Percentiles rank a stretch among this genome's conserved stretches.
Evolutionary conservation across 2,113 vertebrate species (phyloP).

Genomic region (Aptenodytes forsteri): DNA sequence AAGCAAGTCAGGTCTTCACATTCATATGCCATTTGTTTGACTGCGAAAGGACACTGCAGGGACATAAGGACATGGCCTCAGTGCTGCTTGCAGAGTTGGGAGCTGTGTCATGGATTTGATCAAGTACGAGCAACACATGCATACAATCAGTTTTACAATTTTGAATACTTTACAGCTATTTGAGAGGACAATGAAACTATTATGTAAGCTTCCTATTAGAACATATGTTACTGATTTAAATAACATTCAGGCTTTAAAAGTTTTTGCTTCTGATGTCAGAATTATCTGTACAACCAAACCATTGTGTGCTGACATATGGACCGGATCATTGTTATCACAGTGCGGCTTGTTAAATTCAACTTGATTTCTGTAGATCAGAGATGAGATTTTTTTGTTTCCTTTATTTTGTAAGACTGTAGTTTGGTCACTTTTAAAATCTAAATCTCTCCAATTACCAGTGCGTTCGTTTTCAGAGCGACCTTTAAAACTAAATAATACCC

Average conservation of each 20-base stretch:
- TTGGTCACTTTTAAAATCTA: neutral
- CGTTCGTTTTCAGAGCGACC: neutral
- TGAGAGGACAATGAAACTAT: slow-evolving; percentile 36
- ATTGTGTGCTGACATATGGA: neutral
- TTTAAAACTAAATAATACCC: neutral
- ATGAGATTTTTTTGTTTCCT: neutral
- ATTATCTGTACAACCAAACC: slow-evolving; percentile 27
- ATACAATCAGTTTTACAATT: neutral
- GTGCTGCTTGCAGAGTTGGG: neutral
- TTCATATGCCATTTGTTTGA: neutral
- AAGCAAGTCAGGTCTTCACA: neutral
- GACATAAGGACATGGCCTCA: neutral
- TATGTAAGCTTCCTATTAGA: slow-evolving; percentile 28
- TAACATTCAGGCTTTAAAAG: neutral
- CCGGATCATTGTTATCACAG: neutral
- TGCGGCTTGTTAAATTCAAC: neutral
- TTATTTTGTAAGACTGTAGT: neutral
- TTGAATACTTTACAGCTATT: neutral
- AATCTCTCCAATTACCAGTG: neutral
- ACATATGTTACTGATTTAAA: slow-evolving; percentile 56
- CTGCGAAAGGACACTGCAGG: neutral
- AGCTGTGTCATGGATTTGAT: neutral
- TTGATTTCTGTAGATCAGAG: neutral
- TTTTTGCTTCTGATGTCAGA: slow-evolving; percentile 39
- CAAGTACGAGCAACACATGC: neutral